Evolutionary conservation across 2,797 vertebrate genomes (phyloP).

Genomic region (Rachycentron canadum): DNA sequence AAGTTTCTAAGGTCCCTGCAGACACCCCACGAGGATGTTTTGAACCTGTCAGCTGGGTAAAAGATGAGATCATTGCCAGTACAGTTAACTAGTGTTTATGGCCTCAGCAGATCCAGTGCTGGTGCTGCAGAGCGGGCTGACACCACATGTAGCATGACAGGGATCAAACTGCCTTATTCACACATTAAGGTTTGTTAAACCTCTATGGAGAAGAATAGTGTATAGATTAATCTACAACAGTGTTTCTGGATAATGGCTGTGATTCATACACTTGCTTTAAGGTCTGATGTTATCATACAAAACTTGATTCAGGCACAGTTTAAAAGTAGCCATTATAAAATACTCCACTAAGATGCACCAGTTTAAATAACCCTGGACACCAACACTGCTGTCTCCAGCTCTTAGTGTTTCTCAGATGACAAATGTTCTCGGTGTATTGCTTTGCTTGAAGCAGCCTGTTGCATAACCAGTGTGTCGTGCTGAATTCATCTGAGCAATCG

Average conservation of each 20-base stretch:
- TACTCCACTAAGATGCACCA: not conserved
- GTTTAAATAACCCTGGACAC: slow-evolving; percentile 33
- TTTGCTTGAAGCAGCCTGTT: slow-evolving; percentile 63
- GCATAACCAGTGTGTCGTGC: slow-evolving; percentile 60
- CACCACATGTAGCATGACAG: slow-evolving; percentile 3
- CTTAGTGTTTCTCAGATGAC: slow-evolving; percentile 33
- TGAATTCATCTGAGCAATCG: slow-evolving; percentile 50
- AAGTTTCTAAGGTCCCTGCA: slow-evolving; percentile 23
- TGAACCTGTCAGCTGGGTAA: slow-evolving; percentile 60
- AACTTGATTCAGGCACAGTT: not conserved
- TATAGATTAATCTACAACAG: not conserved
- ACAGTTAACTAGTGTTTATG: slow-evolving; percentile 28
- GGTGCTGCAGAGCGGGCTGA: slow-evolving; percentile 21
- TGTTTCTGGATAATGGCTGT: not conserved
- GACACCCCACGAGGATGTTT: slow-evolving; percentile 42
- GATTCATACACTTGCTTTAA: not conserved
- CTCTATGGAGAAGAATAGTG: not conserved
- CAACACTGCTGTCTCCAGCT: slow-evolving; percentile 10
- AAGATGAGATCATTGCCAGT: slow-evolving; percentile 51
- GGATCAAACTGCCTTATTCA: slow-evolving; percentile 28
- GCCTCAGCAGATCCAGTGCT: slow-evolving; percentile 11
- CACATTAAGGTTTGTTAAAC: slow-evolving; percentile 19
- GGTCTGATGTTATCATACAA: not conserved
- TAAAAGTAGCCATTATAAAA: not conserved
- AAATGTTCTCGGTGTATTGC: slow-evolving; percentile 24